These are phyloP conservation scores for Hermaeophaga mercurialis DNA, from an alignment of 2,888 invertebrate genomes.

Conservation along the genomic window DNA sequence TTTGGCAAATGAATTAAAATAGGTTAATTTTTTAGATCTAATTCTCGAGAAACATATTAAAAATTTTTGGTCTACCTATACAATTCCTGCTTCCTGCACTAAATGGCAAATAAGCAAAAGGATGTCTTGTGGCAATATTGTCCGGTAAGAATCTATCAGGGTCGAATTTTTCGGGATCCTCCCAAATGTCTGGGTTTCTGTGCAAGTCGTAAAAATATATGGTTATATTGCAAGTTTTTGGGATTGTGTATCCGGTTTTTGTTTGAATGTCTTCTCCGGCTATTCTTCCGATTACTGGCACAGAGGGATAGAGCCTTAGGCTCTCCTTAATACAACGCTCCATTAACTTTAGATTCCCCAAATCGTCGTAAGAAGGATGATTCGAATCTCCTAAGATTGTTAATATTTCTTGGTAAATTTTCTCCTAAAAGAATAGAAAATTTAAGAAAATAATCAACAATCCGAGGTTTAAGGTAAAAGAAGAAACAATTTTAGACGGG, in stretches of 20 bases:
- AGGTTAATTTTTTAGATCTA: no score
- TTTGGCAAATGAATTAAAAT: no score
- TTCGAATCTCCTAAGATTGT: slow-evolving; percentile 38
- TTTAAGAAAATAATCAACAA: slow-evolving; percentile 2
- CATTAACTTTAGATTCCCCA: slow-evolving; percentile 66
- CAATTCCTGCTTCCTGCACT: slow-evolving; percentile 57
- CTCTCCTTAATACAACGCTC: slow-evolving; percentile 54
- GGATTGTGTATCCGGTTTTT: slow-evolving; percentile 53
- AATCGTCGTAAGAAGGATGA: slow-evolving; percentile 60
- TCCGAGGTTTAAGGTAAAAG: slow-evolving; percentile 62
- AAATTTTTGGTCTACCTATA: slow-evolving; percentile 49
- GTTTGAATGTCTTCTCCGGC: slow-evolving; percentile 39
- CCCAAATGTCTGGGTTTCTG: slow-evolving; percentile 57
- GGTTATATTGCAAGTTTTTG: slow-evolving; percentile 30
- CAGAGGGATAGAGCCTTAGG: slow-evolving; percentile 40
- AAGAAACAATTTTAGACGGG: slow-evolving; percentile 56
- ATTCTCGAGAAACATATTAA: neutral
- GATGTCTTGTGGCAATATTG: slow-evolving; percentile 53
- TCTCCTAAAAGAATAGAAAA: slow-evolving; percentile 22
- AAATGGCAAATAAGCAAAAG: slow-evolving; percentile 56
- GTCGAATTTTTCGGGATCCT: slow-evolving; percentile 52
- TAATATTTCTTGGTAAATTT: slow-evolving; percentile 37
- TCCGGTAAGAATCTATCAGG: slow-evolving; percentile 55
- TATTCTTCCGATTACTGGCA: slow-evolving; percentile 51
- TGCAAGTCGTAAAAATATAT: slow-evolving; percentile 55